Percentiles rank a stretch among this genome's conserved stretches.
phyloP scores from a whole-genome alignment of 30 jellyfish, hydroid and myxozoan species.

The Phacellophora camtschatica region DNA sequence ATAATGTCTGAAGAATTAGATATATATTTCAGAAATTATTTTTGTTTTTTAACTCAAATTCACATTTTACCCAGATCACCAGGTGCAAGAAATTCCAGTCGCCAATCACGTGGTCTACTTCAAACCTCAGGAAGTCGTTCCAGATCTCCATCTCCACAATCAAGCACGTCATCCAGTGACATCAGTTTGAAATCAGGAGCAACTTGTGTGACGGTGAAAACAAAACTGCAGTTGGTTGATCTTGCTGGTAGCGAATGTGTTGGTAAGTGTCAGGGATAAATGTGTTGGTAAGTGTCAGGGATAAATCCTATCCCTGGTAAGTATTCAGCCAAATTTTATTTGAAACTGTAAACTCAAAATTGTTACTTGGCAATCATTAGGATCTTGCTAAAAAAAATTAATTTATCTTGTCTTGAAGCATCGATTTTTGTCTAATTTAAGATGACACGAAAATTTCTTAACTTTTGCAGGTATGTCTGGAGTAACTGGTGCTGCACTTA shows the following conservation, averaged over 20 bases:
- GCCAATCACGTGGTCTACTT: conserved; percentile 40
- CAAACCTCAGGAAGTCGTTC: conserved; percentile 71
- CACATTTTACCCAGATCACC: conserved; percentile 41
- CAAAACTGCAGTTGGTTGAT: conserved; percentile 87
- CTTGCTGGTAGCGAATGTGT: conserved; percentile 97
- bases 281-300: conserved; percentile 84
- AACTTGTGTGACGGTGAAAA: conserved; percentile 62
- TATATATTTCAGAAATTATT: no score
- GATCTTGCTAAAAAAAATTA: no score
- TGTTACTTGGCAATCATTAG: no score
- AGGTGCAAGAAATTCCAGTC: conserved; percentile 22
- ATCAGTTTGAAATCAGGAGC: conserved; percentile 42
- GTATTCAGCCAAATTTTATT: no score
- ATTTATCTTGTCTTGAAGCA: no score
- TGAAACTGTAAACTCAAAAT: no score
- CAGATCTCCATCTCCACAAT: conserved; percentile 84
- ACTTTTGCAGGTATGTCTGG: conserved; percentile 88
- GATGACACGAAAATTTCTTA: no score
- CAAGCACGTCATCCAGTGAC: conserved; percentile 76
- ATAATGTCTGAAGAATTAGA: no score
- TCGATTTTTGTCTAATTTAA: no score
- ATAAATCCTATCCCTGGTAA: no score
- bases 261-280: conserved; percentile 72
- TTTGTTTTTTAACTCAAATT: no score
- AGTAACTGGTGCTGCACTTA: conserved; percentile 88